Evolutionary conservation across 2,797 vertebrate genomes (phyloP).

Genomic region (Oceanodroma leucorhoa): DNA sequence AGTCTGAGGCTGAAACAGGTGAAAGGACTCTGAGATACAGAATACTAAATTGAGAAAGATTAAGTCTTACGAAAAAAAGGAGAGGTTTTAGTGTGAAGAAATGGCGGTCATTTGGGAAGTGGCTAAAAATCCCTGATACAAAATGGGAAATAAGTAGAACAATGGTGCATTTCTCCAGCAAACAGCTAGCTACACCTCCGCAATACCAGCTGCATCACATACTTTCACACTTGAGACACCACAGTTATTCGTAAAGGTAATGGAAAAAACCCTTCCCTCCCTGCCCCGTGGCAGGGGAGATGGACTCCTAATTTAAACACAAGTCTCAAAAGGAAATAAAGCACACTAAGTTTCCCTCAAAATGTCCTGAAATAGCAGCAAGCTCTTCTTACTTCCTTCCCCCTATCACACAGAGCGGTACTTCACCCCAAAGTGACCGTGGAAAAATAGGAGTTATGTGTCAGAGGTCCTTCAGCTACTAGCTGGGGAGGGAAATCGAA

Average conservation of each 20-base stretch:
- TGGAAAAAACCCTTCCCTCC: background rate
- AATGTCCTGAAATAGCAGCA: background rate
- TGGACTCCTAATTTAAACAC: background rate
- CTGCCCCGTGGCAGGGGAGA: background rate
- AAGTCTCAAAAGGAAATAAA: conserved; percentile 16
- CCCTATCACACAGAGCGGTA: background rate
- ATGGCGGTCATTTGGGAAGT: background rate
- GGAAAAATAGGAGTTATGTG: background rate
- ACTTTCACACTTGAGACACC: background rate
- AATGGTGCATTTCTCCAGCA: background rate
- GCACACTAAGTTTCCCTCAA: background rate
- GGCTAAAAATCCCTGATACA: background rate
- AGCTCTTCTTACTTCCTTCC: background rate
- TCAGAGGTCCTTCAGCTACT: background rate
- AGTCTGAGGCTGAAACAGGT: background rate
- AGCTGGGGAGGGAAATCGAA: background rate
- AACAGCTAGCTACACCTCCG: background rate
- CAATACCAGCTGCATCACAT: background rate
- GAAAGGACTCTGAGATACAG: background rate
- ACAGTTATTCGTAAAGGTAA: background rate
- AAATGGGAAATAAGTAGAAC: background rate
- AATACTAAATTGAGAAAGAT: background rate
- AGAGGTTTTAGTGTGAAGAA: background rate
- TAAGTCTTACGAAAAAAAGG: background rate
- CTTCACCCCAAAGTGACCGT: background rate